Evolutionary conservation across 2,797 vertebrate genomes (phyloP).

Genomic region (Peromyscus aztecus): DNA sequence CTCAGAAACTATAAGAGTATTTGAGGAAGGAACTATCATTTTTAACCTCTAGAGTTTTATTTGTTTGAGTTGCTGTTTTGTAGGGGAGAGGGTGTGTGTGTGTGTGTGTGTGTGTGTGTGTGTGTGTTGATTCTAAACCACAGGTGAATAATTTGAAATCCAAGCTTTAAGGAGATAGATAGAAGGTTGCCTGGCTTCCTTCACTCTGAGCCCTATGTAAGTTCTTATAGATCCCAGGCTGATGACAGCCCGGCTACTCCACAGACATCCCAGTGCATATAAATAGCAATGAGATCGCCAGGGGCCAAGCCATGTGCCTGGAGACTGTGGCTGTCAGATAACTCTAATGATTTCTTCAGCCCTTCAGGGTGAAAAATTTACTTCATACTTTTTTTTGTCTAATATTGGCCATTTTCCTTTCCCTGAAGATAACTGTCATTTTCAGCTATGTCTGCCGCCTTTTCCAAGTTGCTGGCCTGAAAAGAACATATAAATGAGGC

Average conservation of each 20-base stretch:
- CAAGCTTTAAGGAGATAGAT: neutral
- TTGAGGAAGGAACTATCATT: neutral
- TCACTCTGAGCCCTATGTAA: slow-evolving; percentile 22
- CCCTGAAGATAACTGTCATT: slow-evolving; percentile 81
- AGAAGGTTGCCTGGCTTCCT: neutral
- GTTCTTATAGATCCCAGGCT: slow-evolving; percentile 37
- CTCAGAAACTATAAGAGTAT: neutral
- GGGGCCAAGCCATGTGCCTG: slow-evolving; percentile 69
- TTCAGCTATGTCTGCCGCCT: slow-evolving; percentile 69
- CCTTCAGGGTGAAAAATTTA: slow-evolving; percentile 82
- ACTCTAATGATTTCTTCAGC: slow-evolving; percentile 81
- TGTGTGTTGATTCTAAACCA: slow-evolving; percentile 26
- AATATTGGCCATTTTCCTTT: slow-evolving; percentile 81
- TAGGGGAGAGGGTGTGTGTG: neutral
- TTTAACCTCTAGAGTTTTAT: slow-evolving; percentile 45
- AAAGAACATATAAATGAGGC: slow-evolving; percentile 52
- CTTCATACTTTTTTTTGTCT: slow-evolving; percentile 82
- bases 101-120: neutral
- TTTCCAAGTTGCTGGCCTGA: slow-evolving; percentile 49
- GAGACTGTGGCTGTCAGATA: slow-evolving; percentile 77
- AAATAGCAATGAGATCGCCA: slow-evolving; percentile 77
- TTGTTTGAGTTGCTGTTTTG: slow-evolving; percentile 28
- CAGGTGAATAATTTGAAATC: slow-evolving; percentile 50
- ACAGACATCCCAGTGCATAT: slow-evolving; percentile 56
- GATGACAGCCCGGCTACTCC: slow-evolving; percentile 26